A percentile compares a stretch with the other conserved stretches of the same genome.
phyloP scores from a whole-genome alignment of 2,797 vertebrate genomes.

The Varecia variegata region DNA sequence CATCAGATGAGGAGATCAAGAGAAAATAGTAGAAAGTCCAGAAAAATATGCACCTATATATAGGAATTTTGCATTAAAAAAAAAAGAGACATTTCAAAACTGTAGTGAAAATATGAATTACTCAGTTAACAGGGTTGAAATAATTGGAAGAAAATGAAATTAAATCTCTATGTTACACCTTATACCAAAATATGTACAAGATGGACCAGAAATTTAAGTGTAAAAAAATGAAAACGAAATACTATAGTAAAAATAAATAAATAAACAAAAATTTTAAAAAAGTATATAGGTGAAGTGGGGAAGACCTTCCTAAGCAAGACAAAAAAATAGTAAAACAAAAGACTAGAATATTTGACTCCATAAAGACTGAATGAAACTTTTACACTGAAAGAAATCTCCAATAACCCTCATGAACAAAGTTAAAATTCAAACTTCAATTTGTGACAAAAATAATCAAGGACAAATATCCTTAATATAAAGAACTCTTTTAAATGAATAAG shows the following conservation, averaged over 20 bases:
- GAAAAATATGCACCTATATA: neutral
- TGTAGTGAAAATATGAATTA: neutral
- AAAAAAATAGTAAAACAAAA: neutral
- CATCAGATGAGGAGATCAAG: neutral
- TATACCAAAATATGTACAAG: neutral
- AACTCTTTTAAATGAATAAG: neutral
- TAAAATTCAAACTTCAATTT: constrained; percentile 6
- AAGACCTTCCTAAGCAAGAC: neutral
- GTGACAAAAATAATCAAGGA: constrained; percentile 30
- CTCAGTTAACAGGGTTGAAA: neutral
- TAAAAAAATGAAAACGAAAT: neutral
- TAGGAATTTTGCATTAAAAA: neutral
- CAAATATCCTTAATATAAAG: neutral
- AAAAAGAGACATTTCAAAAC: neutral
- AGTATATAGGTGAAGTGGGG: neutral
- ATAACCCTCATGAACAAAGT: neutral
- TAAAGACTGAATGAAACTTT: neutral
- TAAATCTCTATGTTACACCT: neutral
- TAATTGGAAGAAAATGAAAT: constrained; percentile 3
- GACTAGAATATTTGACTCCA: neutral
- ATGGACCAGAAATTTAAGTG: constrained; percentile 23
- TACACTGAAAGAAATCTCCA: neutral
- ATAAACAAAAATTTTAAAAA: neutral
- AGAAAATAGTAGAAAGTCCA: neutral
- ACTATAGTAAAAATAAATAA: neutral